Percentiles rank a stretch among this genome's conserved stretches.
These are phyloP conservation scores for Planococcus citri DNA, from an alignment of 1,140 invertebrate species.

Conservation along the genomic window DNA sequence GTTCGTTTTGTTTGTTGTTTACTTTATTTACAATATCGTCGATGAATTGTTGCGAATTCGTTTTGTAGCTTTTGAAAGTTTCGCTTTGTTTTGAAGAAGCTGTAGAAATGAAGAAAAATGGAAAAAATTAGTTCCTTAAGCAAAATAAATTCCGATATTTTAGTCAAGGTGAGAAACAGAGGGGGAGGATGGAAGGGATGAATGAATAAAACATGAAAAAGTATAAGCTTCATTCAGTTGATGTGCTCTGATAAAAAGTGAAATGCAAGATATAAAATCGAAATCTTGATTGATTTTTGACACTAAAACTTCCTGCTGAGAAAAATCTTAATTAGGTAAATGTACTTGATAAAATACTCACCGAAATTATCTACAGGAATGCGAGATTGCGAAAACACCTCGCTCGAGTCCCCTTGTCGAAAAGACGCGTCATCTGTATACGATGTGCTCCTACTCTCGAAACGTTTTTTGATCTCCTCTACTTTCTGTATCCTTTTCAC, in stretches of 20 bases:
- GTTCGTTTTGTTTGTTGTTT: not conserved
- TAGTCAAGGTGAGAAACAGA: too few relatives aligned
- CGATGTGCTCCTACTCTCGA: slow-evolving; percentile 24
- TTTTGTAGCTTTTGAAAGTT: slow-evolving; percentile 49
- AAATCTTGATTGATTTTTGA: too few relatives aligned
- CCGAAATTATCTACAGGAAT: not conserved
- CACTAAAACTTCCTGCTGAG: too few relatives aligned
- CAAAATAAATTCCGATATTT: slow-evolving; percentile 7
- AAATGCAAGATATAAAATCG: too few relatives aligned
- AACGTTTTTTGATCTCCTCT: slow-evolving; percentile 34
- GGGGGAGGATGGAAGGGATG: too few relatives aligned
- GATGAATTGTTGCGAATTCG: slow-evolving; percentile 54
- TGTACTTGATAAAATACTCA: too few relatives aligned
- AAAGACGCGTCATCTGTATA: not conserved
- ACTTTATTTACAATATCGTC: slow-evolving; percentile 50
- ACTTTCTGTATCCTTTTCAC: slow-evolving; percentile 32
- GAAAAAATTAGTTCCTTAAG: not conserved
- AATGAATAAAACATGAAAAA: too few relatives aligned
- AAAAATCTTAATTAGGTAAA: too few relatives aligned
- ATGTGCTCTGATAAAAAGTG: too few relatives aligned
- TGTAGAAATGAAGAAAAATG: not conserved
- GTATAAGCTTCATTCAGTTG: too few relatives aligned
- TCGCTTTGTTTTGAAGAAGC: not conserved
- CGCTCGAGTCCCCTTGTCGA: not conserved
- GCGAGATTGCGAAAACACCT: not conserved